Conservation (phyloP, 2,797 vertebrate species). For the Caiman crocodilus region DNA sequence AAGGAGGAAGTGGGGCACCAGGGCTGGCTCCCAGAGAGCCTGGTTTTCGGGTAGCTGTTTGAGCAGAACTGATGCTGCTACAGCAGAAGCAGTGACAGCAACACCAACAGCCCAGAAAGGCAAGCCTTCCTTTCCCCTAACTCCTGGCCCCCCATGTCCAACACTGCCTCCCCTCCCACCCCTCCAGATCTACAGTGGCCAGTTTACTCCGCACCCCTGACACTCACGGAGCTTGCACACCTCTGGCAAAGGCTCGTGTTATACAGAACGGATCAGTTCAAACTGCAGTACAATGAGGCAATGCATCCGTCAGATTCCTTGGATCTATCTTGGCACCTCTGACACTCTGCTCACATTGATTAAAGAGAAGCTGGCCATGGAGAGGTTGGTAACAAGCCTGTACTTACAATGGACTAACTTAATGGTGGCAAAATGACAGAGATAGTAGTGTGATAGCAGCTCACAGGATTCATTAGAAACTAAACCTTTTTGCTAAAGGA, state of each 20-base stretch:
- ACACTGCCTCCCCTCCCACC: no score
- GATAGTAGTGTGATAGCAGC: neutral
- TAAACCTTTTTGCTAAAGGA: slow-evolving; percentile 33
- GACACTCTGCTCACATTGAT: rapidly evolving
- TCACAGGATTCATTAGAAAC: slow-evolving; percentile 54
- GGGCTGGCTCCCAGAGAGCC: no score
- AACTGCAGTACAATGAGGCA: neutral
- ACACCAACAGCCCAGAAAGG: no score
- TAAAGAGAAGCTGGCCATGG: neutral
- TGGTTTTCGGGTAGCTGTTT: no score
- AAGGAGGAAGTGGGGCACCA: no score
- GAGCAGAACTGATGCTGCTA: no score
- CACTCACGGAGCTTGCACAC: no score
- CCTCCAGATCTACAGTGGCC: no score
- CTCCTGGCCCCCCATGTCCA: no score
- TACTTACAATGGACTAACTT: neutral
- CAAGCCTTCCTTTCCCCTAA: no score
- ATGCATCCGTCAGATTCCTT: neutral
- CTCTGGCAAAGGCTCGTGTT: neutral
- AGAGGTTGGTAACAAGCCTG: neutral
- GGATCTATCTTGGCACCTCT: neutral
- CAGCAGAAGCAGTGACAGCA: no score
- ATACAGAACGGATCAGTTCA: neutral
- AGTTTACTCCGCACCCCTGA: no score
- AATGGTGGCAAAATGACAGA: neutral